These are phyloP conservation scores for Triplophysa rosa DNA, from an alignment of 2,113 vertebrate genomes.

Conservation along the genomic window DNA sequence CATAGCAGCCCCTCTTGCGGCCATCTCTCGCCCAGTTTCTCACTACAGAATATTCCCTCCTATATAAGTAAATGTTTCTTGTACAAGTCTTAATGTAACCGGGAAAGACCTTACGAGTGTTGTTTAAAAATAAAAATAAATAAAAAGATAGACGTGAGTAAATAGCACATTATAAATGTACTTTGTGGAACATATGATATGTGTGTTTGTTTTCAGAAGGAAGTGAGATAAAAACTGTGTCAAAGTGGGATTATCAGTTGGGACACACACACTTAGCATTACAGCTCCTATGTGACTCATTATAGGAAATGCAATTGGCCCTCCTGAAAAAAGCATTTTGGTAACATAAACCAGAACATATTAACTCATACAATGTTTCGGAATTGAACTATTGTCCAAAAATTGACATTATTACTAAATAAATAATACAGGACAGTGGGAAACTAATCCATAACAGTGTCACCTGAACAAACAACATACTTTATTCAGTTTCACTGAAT, in stretches of 20 bases:
- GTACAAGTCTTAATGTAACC: background rate
- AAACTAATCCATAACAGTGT: background rate
- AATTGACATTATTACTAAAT: background rate
- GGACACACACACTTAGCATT: constrained; percentile 7
- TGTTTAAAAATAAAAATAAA: background rate
- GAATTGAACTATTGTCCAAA: too few species aligned
- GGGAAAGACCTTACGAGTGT: background rate
- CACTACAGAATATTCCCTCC: constrained; percentile 62
- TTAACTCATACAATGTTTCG: too few species aligned
- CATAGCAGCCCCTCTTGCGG: constrained; percentile 44
- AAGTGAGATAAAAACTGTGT: constrained; percentile 16
- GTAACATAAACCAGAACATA: background rate
- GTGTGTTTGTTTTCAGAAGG: background rate
- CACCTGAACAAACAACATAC: background rate
- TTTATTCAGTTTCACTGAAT: background rate
- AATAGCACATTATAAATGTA: background rate
- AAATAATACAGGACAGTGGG: background rate
- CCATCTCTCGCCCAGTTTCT: constrained; percentile 74
- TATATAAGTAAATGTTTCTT: background rate
- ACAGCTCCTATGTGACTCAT: constrained; percentile 10
- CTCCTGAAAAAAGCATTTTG: background rate
- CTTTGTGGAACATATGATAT: background rate
- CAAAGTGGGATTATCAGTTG: constrained; percentile 21
- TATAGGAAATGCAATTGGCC: background rate
- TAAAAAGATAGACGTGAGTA: background rate